Evolutionary conservation across 64 coral and sea anemone species (phyloP).

Genomic region (Orbicella faveolata): DNA sequence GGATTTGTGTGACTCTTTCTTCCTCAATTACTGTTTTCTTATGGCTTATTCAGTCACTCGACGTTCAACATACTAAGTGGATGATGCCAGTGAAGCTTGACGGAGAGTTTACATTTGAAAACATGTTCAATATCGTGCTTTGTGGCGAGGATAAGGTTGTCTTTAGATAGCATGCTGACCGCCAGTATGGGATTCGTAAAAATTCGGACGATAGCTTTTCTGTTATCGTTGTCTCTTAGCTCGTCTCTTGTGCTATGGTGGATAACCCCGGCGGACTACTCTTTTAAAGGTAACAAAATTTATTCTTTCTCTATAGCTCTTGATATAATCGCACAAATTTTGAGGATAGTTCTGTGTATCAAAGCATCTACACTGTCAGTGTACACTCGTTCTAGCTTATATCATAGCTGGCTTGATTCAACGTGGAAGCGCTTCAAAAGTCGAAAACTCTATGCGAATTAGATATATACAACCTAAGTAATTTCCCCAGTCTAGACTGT

Average conservation of each 20-base stretch:
- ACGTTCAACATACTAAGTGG: background rate
- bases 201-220: slow-evolving; percentile 46
- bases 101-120: background rate
- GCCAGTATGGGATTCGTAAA: slow-evolving; percentile 54
- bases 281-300: slow-evolving; percentile 50
- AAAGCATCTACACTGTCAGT: background rate
- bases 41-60: background rate
- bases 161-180: slow-evolving; percentile 34
- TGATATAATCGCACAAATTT: background rate
- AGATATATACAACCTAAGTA: too few relatives aligned
- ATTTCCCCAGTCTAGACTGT: too few relatives aligned
- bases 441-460: too few relatives aligned
- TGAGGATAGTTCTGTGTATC: too few relatives aligned
- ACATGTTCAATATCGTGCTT: slow-evolving; percentile 22
- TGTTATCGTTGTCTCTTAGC: slow-evolving; percentile 58
- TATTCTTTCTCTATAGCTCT: background rate
- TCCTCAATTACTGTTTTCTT: background rate
- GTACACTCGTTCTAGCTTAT: background rate
- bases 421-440: too few relatives aligned
- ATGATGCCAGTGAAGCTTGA: slow-evolving; percentile 29
- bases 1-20: background rate
- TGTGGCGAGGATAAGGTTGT: background rate
- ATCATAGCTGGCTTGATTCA: too few relatives aligned
- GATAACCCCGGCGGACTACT: slow-evolving; percentile 44
- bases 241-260: slow-evolving; percentile 70